Evolutionary conservation across 2,797 vertebrate species (phyloP), one percentile per base, ranked within the genome.

Genomic region (Neosalanx taihuensis): DNA sequence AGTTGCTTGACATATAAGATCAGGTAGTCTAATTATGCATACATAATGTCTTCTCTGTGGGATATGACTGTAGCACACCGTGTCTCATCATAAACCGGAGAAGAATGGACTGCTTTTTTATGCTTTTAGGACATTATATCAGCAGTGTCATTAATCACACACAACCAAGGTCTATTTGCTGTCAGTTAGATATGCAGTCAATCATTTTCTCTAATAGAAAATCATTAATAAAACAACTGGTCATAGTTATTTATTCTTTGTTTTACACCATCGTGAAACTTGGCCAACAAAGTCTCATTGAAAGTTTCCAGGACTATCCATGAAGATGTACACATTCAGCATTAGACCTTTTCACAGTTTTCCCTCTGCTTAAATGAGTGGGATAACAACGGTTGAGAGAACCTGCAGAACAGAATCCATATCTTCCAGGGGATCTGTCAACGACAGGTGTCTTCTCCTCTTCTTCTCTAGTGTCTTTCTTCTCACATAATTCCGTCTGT

Each of bases 231-330:
- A 83, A 75, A 66, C 59, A 29, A 31, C 13, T 64, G 35, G 9
- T 23, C 18, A 10, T 15, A 0, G 37, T 46, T 46, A 12, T 46
- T 41, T 58, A 79, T 33, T 10, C 65, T 33, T 69, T 67, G 71
- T 18, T 15, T 75, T 62, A 73, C 71, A 69, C 26, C 71, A 67
- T 81, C 66, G 68, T 89, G 79, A 83, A 80, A 78, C 72, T 72
- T 78, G 57, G 72, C 73, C 79, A 87, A 83, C 84, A 88, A 86
- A 89, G 73, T 67, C 78, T 88, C 86, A 86, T 90, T 91, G 89
- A 91, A 91, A 88, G 83, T 90, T 92, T 88, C 59, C 68, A 76
- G 81, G 81, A 51, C 67, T 69, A 69, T 79, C 74, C 68, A 35
- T 68, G 76, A 73, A 81, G 68, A 69, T 30, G 71, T 56, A 68